A percentile compares a stretch with the other conserved stretches of the same genome.
Conservation (phyloP, 2,888 invertebrate genomes). For the Ectemnius cavifrons region DNA sequence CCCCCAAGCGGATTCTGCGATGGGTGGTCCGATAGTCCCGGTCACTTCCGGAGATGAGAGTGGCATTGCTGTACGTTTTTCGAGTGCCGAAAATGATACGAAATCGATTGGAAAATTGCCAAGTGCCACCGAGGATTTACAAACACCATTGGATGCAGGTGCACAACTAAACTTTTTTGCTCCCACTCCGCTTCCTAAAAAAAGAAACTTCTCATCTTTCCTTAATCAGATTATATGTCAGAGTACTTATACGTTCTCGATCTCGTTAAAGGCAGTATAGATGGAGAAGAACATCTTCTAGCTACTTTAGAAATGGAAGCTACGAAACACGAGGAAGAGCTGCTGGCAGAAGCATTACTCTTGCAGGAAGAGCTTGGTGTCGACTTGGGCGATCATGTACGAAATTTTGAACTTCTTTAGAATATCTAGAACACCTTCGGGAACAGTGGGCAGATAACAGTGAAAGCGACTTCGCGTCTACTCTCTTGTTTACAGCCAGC, state of each 20-base stretch:
- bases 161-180: background rate
- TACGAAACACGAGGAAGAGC: constrained; percentile 73
- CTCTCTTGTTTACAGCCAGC: too few species aligned
- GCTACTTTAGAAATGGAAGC: constrained; percentile 76
- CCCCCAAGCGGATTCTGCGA: too few species aligned
- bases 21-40: too few species aligned
- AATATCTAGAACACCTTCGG: background rate
- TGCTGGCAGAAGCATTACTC: constrained; percentile 73
- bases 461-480: too few species aligned
- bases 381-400: constrained; percentile 70
- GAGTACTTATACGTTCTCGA: background rate
- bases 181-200: background rate
- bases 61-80: too few species aligned
- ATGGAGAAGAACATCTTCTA: constrained; percentile 74
- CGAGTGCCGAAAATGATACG: constrained; percentile 22
- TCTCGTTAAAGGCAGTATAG: constrained; percentile 67
- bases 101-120: constrained; percentile 60
- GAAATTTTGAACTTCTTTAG: constrained; percentile 8
- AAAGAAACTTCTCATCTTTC: too few species aligned
- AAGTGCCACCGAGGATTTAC: constrained; percentile 67
- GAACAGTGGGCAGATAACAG: background rate
- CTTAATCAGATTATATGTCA: background rate
- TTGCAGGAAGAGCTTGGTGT: constrained; percentile 74
- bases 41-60: too few species aligned
- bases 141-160: constrained; percentile 71